Evolutionary conservation across 2,113 vertebrate genomes (phyloP).

Genomic region (Callithrix jacchus): DNA sequence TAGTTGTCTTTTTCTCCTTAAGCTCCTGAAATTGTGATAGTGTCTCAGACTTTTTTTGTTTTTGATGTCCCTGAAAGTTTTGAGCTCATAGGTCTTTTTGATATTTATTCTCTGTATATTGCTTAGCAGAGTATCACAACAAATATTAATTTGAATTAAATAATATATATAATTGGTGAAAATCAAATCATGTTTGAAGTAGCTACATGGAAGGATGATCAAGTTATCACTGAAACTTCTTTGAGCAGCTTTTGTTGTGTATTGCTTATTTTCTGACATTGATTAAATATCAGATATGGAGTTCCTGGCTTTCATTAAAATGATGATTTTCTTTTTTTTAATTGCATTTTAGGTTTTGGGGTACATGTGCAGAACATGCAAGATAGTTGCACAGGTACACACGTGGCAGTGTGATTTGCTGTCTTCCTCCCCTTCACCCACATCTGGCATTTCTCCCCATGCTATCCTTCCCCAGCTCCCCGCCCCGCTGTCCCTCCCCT

Average conservation of each 20-base stretch:
- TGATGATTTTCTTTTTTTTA: neutral
- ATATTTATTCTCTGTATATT: neutral
- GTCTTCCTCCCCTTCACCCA: too few species aligned
- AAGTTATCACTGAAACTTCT: neutral
- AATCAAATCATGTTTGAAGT: conserved; percentile 20
- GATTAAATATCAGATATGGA: neutral
- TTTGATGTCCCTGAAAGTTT: conserved; percentile 1
- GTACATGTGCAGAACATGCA: too few species aligned
- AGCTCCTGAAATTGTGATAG: neutral
- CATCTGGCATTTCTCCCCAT: too few species aligned
- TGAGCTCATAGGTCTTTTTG: neutral
- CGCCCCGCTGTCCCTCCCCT: too few species aligned
- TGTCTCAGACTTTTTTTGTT: neutral
- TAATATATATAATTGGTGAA: neutral
- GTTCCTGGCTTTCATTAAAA: neutral
- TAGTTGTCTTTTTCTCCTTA: conserved; percentile 15
- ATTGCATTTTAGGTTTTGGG: too few species aligned
- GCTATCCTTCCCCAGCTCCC: too few species aligned
- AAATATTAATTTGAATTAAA: conserved; percentile 2
- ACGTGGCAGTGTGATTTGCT: too few species aligned
- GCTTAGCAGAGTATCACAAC: neutral
- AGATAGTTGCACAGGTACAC: too few species aligned
- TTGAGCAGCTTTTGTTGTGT: neutral
- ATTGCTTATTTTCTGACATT: neutral
- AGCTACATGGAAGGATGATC: neutral